Base-by-base conservation (phyloP, 2,888 invertebrate species). In the Blastobasis lacticolella region DNA sequence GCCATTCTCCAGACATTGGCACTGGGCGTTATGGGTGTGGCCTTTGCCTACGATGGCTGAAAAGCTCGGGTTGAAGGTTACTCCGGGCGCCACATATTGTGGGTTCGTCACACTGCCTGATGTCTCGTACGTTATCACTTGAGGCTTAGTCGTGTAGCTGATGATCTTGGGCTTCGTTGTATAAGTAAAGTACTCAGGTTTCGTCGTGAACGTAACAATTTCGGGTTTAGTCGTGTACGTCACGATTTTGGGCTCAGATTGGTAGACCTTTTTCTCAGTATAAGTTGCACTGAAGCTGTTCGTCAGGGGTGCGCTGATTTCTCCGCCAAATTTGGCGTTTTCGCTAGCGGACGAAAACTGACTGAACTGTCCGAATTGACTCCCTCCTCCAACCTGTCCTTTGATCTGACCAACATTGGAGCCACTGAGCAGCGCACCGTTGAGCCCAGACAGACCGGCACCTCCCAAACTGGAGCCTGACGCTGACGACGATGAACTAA, bases 21-120 rank as follows among this genome's bases (percentile, higher is more conserved):
- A 89, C 6, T 76, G 66, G 0, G 74, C 71, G 6, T 73, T 73
- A 51, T 87, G 88, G 2, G 66, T 67, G 49, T 88, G 87, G 23
- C 68, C 65, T 49, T 49, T 37, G 0, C 78, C 78, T 0, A 81
- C 71, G 0, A 81, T 51, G 6, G 78, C 80, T 0, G 78, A 60
- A 43, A 87, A 84, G 0, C 73, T 71, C 0, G 84, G 84, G 54
- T 78, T 83, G 46, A 73, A 78, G 0, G 79, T 71, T 0, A 77
- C 73, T 0, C 73, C 76, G 0, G 87, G 85, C 0, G 79, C 78
- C 0, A 78, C 80, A n/a, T 82, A 79, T 38, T 83, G 85, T 0
- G 83, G 84, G 55, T 81, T 83, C 0, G 73, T 78, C 0, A 77
- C 79, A 42, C 79, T 84, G 0, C 86, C 88, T 0, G 86, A 84